A percentile compares a stretch with the other conserved stretches of the same genome.
These are phyloP conservation scores for Drosophila colorata DNA, from an alignment of 2,888 invertebrate genomes.

Conservation along the genomic window DNA sequence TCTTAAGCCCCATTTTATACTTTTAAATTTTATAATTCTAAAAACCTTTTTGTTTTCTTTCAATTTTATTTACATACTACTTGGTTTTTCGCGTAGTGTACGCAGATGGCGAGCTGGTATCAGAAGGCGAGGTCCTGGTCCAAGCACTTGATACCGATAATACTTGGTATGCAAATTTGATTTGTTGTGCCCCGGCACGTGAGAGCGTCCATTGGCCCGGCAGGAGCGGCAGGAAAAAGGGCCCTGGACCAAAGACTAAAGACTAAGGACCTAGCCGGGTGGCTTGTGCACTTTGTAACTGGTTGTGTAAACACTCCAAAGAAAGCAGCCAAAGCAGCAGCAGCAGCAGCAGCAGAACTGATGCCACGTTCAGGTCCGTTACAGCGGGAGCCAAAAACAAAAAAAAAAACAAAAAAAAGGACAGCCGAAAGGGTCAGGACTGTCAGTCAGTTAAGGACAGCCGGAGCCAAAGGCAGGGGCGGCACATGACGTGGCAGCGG, in stretches of 20 bases:
- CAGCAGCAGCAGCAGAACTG: slow-evolving; percentile 16
- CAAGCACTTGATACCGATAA: slow-evolving; percentile 72
- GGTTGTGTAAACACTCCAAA: slow-evolving; percentile 82
- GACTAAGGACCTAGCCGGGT: slow-evolving; percentile 36
- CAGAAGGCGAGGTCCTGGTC: slow-evolving; percentile 10
- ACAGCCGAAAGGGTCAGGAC: slow-evolving; percentile 79
- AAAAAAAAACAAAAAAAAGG: slow-evolving; percentile 26
- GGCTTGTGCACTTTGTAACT: slow-evolving; percentile 82
- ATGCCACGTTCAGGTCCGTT: slow-evolving; percentile 43
- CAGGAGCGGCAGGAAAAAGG: slow-evolving; percentile 32
- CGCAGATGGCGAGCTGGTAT: slow-evolving; percentile 19
- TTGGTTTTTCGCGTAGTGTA: neutral
- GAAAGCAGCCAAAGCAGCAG: slow-evolving; percentile 43
- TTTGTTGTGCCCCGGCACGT: slow-evolving; percentile 74
- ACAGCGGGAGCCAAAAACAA: slow-evolving; percentile 14
- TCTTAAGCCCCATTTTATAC: too few species aligned
- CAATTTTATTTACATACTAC: too few species aligned
- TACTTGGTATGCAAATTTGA: slow-evolving; percentile 84
- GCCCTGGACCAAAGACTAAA: slow-evolving; percentile 34
- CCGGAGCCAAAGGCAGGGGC: slow-evolving; percentile 24
- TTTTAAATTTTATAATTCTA: too few species aligned
- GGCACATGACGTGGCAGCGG: slow-evolving; percentile 64
- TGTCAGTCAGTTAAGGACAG: slow-evolving; percentile 53
- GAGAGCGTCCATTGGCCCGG: slow-evolving; percentile 54
- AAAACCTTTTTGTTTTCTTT: too few species aligned